Base-by-base conservation (phyloP, 2,888 invertebrate genomes). In the Drosophila kuntzei region DNA sequence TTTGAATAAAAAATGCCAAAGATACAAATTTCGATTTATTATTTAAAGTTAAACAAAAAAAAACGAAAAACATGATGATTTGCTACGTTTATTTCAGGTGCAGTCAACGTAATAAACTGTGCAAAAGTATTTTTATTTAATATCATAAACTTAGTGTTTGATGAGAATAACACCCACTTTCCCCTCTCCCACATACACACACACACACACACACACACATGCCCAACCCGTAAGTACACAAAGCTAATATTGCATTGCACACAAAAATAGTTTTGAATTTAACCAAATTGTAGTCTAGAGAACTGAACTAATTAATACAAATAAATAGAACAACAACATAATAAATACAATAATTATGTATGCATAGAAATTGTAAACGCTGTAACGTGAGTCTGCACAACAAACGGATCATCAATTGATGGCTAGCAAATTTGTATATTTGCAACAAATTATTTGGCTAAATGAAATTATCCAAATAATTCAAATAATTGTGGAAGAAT, bases 1-100 rank as follows among this genome's bases (percentile, higher is more conserved):
- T 84, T 89, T 85, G 76, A 89, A 89, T 88, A 87, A 88, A 87
- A 89, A 87, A 89, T 88, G 87, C 87, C 87, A 87, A 87, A 87
- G 87, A 87, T 84, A 84, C 25, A 69, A 16, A 36, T 29, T 43
- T 49, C 59, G 63, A 22, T 49, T 53, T 44, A 51, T 59, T 66
- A 59, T 49, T 49, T 49, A n/a, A 27, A 41, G n/a, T 12, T n/a
- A 14, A n/a, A n/a, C n/a, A n/a, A n/a, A n/a, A n/a, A 41, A 18
- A 18, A 11, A 18, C 11, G 2, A 39, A 39, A 4, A 5, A 3
- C 34, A 34, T 22, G 16, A n/a, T 37, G 12, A n/a, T 4, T 14
- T 16, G 32, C 32, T n/a, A 32, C 12, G 12, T 32, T 32, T 12
- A 32, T 32, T 18, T 9, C 51, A 51, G 46, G n/a, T 29, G 43